Conservation (phyloP, 1,140 invertebrate species). For the Drosophila pseudoobscura region DNA sequence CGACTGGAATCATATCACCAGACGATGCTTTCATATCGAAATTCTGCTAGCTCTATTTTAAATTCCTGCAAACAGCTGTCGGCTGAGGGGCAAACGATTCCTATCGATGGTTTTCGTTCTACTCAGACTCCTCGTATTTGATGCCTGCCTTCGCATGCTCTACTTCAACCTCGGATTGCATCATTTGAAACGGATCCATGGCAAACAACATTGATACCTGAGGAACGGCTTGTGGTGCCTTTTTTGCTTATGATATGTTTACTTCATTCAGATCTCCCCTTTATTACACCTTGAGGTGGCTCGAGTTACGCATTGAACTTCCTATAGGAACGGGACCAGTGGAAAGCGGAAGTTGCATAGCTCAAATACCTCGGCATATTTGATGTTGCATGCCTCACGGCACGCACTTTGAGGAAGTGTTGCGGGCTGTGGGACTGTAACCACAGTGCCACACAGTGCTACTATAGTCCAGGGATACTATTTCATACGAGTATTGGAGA, state of each 20-base stretch:
- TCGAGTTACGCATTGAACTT: constrained; percentile 28
- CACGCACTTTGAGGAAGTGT: constrained; percentile 23
- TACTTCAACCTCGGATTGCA: not conserved
- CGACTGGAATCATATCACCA: too few species aligned
- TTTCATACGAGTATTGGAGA: constrained; percentile 13
- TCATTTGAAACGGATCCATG: not conserved
- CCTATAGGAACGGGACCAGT: constrained; percentile 5
- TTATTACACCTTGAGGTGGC: not conserved
- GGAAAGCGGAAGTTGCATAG: constrained; percentile 35
- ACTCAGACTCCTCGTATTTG: not conserved
- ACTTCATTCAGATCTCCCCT: not conserved
- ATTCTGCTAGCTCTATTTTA: too few species aligned
- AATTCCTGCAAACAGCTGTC: too few species aligned
- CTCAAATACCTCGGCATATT: constrained; percentile 20
- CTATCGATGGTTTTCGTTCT: too few species aligned
- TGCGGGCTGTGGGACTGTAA: constrained; percentile 16
- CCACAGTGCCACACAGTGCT: not conserved
- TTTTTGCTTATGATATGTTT: not conserved
- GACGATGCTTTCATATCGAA: too few species aligned
- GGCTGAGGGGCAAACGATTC: too few species aligned
- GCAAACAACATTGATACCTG: constrained; percentile 4
- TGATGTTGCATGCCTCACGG: constrained; percentile 7
- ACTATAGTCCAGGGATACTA: not conserved
- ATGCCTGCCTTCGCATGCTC: not conserved
- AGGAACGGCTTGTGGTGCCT: not conserved